Percentiles rank a stretch among this genome's conserved stretches.
Evolutionary conservation across 2,797 vertebrate species (phyloP).

Genomic region (Acestrorhynchus altus): DNA sequence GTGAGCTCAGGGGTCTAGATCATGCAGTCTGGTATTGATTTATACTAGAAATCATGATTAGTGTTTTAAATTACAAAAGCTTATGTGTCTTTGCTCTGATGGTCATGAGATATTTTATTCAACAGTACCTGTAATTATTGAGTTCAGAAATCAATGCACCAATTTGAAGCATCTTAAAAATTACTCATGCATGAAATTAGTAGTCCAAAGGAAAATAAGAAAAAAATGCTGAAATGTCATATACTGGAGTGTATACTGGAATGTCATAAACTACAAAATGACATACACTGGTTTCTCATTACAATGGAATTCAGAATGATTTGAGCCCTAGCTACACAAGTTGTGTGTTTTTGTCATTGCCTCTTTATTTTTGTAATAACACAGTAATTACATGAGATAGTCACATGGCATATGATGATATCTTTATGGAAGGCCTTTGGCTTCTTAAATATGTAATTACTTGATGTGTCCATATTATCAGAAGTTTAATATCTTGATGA

Average conservation of each 20-base stretch:
- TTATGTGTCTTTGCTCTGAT: constrained; percentile 5
- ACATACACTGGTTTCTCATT: neutral
- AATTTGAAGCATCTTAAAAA: neutral
- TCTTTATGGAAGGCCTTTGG: too few relatives aligned
- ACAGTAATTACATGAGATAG: too few relatives aligned
- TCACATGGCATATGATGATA: too few relatives aligned
- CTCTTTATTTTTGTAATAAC: too few relatives aligned
- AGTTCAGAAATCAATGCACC: neutral
- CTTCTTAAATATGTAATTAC: too few relatives aligned
- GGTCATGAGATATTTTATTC: neutral
- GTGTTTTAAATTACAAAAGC: neutral
- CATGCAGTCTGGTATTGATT: neutral
- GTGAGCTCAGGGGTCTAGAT: neutral
- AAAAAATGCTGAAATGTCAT: too few relatives aligned
- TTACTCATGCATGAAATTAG: constrained; percentile 7
- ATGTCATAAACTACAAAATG: neutral
- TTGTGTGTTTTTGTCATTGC: too few relatives aligned
- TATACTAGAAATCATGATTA: too few relatives aligned
- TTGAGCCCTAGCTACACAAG: too few relatives aligned
- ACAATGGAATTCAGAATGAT: too few relatives aligned
- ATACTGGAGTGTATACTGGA: neutral
- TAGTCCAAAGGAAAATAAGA: neutral
- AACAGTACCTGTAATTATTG: neutral
- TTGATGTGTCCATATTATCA: too few relatives aligned
- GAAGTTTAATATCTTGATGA: too few relatives aligned